These are phyloP conservation scores for Isichthys henryi DNA, from an alignment of 2,113 vertebrate genomes.

Conservation along the genomic window DNA sequence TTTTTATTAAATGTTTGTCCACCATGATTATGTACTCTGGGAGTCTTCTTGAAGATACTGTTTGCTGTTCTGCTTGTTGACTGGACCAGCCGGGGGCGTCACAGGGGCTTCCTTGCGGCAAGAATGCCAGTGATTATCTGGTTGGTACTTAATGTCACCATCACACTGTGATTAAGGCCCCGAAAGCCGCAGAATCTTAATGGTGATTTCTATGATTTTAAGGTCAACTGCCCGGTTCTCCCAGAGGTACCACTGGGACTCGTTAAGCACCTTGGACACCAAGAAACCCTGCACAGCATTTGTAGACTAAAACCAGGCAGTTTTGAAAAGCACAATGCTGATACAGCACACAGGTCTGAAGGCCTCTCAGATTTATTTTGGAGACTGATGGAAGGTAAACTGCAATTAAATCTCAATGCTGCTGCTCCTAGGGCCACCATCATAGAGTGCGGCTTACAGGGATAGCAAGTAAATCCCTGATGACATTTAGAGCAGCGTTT, in stretches of 20 bases:
- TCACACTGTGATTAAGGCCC: background rate
- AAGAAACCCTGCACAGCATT: background rate
- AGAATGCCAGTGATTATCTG: background rate
- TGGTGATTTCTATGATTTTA: background rate
- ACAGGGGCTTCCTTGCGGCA: background rate
- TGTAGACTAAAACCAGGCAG: background rate
- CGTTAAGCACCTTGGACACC: background rate
- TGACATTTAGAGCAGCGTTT: background rate
- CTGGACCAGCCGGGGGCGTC: background rate
- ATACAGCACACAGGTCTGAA: background rate
- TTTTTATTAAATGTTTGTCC: slow-evolving; percentile 3
- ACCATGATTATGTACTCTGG: background rate
- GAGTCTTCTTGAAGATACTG: background rate
- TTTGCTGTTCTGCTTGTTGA: background rate
- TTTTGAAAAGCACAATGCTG: background rate
- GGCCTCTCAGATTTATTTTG: background rate
- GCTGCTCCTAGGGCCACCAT: background rate
- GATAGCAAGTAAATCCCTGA: background rate
- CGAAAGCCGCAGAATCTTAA: background rate
- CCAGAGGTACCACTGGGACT: background rate
- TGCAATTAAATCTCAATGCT: background rate
- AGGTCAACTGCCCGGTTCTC: background rate
- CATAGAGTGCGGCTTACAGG: background rate
- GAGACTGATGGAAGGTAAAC: background rate
- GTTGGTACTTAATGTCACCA: background rate